phyloP scores from a whole-genome alignment of 2,113 vertebrate genomes.

The Nyctibius bracteatus region DNA sequence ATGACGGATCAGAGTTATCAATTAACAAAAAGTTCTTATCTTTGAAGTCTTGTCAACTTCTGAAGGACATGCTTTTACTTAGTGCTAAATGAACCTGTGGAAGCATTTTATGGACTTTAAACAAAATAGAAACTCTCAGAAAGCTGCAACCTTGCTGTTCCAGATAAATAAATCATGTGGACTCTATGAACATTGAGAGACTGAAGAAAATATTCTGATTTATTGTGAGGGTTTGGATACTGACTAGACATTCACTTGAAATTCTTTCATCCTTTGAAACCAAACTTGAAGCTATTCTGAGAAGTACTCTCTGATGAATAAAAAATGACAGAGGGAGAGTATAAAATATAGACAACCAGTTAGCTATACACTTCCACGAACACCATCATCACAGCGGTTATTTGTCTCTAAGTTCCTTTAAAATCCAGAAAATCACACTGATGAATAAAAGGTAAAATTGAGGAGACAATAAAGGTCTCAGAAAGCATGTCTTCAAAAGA shows the following conservation, averaged over 20 bases:
- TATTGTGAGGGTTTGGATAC: not conserved
- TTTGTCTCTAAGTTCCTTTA: not conserved
- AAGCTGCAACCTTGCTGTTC: conserved; percentile 19
- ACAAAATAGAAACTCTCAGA: not conserved
- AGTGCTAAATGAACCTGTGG: not conserved
- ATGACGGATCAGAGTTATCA: not conserved
- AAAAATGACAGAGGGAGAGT: not conserved
- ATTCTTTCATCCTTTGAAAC: conserved; percentile 4
- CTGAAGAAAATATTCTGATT: conserved; percentile 5
- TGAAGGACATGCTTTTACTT: not conserved
- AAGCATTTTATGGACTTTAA: not conserved
- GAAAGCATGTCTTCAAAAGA: not conserved
- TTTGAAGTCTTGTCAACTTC: not conserved
- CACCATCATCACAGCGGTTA: not conserved
- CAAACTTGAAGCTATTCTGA: not conserved
- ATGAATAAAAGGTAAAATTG: not conserved
- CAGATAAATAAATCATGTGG: conserved; percentile 53
- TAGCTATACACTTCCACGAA: not conserved
- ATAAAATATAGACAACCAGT: not conserved
- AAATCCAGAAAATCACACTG: not conserved
- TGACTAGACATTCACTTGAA: not conserved
- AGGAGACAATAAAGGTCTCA: not conserved
- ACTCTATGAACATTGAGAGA: not conserved
- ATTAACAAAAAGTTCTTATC: not conserved
- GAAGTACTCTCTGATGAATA: not conserved